Conservation (phyloP, 2,888 invertebrate genomes). For the Cactoblastis cactorum region DNA sequence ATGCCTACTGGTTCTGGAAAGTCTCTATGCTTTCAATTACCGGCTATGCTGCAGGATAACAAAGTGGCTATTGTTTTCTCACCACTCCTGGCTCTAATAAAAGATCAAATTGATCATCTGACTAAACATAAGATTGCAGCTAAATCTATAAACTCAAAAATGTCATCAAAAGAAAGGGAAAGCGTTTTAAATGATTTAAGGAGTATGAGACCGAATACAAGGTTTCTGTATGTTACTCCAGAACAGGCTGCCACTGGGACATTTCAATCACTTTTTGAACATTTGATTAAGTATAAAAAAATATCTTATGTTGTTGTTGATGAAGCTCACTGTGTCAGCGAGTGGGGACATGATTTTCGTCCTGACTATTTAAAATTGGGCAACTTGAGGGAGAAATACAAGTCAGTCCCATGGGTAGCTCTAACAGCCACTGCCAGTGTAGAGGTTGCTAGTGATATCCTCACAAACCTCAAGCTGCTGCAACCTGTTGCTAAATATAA, state of each 20-base stretch:
- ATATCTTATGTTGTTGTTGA: constrained; percentile 96
- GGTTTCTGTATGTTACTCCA: constrained; percentile 96
- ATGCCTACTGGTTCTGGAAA: constrained; percentile 99
- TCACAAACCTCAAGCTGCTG: constrained; percentile 83
- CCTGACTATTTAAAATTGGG: constrained; percentile 96
- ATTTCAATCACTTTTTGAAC: constrained; percentile 84
- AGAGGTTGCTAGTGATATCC: constrained; percentile 90
- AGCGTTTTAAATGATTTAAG: constrained; percentile 88
- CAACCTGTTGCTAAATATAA: constrained; percentile 87
- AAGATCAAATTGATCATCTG: constrained; percentile 96
- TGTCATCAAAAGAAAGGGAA: constrained; percentile 86
- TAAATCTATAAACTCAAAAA: constrained; percentile 96
- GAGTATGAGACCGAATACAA: constrained; percentile 85
- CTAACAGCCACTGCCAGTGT: constrained; percentile 95
- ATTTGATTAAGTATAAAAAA: constrained; percentile 86
- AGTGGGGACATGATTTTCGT: constrained; percentile 99
- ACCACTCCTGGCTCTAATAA: constrained; percentile 96
- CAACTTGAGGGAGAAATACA: constrained; percentile 72
- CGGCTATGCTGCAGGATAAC: constrained; percentile 89
- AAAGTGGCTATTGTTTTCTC: constrained; percentile 96
- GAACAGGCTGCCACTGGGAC: constrained; percentile 93
- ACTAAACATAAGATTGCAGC: constrained; percentile 87
- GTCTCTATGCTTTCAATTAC: constrained; percentile 97
- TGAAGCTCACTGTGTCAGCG: constrained; percentile 98
- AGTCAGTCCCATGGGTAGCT: constrained; percentile 90